These are phyloP conservation scores for Sinopyrophorus schimmeli DNA, from an alignment of 2,888 invertebrate species.

Conservation along the genomic window DNA sequence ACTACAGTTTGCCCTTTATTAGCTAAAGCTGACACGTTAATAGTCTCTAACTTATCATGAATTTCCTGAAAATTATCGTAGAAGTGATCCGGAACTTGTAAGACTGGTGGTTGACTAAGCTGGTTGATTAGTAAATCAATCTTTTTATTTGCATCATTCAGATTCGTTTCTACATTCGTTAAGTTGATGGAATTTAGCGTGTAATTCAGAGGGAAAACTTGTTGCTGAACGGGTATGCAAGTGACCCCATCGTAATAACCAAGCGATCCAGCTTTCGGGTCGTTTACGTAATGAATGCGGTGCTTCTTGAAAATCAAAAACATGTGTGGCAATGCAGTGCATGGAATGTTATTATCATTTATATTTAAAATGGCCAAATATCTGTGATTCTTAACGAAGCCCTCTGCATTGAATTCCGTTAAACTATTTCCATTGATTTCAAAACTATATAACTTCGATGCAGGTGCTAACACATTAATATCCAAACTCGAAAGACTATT, in stretches of 20 bases:
- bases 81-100: too few species aligned
- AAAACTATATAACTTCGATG: background rate
- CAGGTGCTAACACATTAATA: background rate
- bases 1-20: too few species aligned
- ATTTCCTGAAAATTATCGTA: too few species aligned
- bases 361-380: slow-evolving; percentile 7
- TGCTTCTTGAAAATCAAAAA: background rate
- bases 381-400: background rate
- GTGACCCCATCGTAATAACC: slow-evolving; percentile 13
- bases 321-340: slow-evolving; percentile 2
- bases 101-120: too few species aligned
- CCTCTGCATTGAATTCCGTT: background rate
- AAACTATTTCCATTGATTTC: background rate
- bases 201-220: too few species aligned
- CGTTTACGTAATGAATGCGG: background rate
- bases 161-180: background rate
- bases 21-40: too few species aligned
- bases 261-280: background rate
- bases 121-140: background rate
- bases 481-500: background rate
- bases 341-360: slow-evolving; percentile 17
- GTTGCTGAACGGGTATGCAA: background rate
- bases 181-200: background rate
- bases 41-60: too few species aligned
- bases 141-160: slow-evolving; percentile 5